Base-by-base conservation (phyloP, 2,113 vertebrate species). In the Panthera tigris region DNA sequence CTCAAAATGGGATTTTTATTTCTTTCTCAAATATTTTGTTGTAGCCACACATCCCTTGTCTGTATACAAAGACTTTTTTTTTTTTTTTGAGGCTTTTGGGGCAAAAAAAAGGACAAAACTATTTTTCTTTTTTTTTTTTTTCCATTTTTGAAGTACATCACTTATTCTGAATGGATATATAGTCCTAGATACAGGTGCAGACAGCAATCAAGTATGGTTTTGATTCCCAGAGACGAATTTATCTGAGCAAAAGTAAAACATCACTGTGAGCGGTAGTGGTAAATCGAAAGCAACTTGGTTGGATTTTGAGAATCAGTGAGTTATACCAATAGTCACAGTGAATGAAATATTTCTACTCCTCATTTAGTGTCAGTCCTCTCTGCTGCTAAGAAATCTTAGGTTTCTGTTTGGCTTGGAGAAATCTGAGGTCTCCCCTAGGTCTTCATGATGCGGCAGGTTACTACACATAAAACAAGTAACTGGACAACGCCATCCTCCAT, bases 171-270 rank as follows among this genome's bases (percentile, higher is more conserved):
- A 85, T 63, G 45, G 10, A 25, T 79, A 13, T 23, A 31, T 39
- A 73, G 7, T 27, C 27, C 48, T n/a, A 74, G 18, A 31, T 13
- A 74, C 7, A 69, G 21, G 79, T 65, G 74, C 9, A 89, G 55
- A 39, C 18, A 39, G 4, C 23, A 19, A 89, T 81, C 61, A 45
- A 66, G 45, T 80, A 55, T 10, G 39, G 29, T 83, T 95, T 78
- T 89, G 19, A 39, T 57, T 92, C 29, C 36, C 41, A 57, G 84
- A 83, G 66, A 63, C 29, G 31, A 61, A 13, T 50, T 89, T 78
- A 79, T 50, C 63, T 88, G 33, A 65, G 41, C 4, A 79, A 94
- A 97, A 74, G 19, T n/a, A 66, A 93, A 92, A 93, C 11, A 39
- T 8, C 3, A 13, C 4, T 36, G 15, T 66, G 52, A 65, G 18